Conservation (phyloP, 2,888 invertebrate species). For the Rhorus exstirpatorius region DNA sequence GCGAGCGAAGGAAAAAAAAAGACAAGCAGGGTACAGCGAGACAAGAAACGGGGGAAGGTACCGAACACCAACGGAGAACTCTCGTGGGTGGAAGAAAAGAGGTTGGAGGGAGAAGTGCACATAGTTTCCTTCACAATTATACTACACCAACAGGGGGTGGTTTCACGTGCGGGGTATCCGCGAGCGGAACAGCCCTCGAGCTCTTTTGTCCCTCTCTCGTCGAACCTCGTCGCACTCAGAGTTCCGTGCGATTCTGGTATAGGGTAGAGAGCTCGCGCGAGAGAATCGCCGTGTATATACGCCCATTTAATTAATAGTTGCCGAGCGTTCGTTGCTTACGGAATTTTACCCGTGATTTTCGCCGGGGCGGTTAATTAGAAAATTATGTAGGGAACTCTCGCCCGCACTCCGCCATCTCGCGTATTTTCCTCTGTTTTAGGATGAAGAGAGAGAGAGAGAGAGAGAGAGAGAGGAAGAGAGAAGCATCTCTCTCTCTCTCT, state of each 20-base stretch:
- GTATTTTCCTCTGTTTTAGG: constrained; percentile 17
- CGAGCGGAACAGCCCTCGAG: constrained; percentile 59
- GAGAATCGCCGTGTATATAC: constrained; percentile 74
- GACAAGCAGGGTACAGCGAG: constrained; percentile 4
- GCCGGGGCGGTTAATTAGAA: constrained; percentile 74
- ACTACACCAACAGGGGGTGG: constrained; percentile 70
- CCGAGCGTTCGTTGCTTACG: constrained; percentile 77
- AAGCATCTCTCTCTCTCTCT: not conserved
- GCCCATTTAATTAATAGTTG: constrained; percentile 80
- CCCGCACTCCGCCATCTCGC: constrained; percentile 35
- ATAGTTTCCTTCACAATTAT: constrained; percentile 78
- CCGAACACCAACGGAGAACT: constrained; percentile 21
- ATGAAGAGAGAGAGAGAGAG: constrained; percentile 16
- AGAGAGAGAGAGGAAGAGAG: not conserved
- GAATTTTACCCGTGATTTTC: constrained; percentile 79
- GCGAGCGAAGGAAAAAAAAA: constrained; percentile 39
- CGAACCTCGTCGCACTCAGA: constrained; percentile 59
- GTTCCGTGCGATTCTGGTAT: constrained; percentile 63
- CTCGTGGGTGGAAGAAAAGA: constrained; percentile 21
- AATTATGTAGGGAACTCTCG: constrained; percentile 72
- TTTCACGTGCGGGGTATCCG: constrained; percentile 54
- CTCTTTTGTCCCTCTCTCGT: constrained; percentile 51
- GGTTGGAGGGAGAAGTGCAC: constrained; percentile 58
- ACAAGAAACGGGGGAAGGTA: constrained; percentile 22
- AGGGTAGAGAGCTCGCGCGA: constrained; percentile 53